Evolutionary conservation across 2,888 invertebrate genomes (phyloP).

Genomic region (Uloborus plumipes): DNA sequence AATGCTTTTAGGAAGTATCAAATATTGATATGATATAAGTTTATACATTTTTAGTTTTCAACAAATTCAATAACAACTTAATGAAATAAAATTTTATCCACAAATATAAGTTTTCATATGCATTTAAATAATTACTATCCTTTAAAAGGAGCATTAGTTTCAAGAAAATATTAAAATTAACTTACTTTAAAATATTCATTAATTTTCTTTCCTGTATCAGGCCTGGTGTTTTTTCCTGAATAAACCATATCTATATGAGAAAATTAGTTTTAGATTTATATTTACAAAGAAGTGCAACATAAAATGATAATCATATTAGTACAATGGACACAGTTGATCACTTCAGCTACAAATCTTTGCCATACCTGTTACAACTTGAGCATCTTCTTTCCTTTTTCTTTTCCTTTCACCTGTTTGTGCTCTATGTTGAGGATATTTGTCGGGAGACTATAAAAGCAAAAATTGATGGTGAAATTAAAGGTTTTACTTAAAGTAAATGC

Average conservation of each 20-base stretch:
- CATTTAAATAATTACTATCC: neutral
- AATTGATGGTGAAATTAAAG: neutral
- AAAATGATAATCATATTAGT: too few species aligned
- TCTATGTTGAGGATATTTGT: constrained; percentile 58
- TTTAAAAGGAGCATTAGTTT: neutral
- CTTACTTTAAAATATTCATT: constrained; percentile 83
- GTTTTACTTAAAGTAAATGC: neutral
- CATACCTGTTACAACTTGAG: constrained; percentile 24
- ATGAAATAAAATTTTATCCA: too few species aligned
- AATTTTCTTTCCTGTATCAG: constrained; percentile 85
- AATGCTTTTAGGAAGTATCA: too few species aligned
- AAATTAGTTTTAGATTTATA: neutral
- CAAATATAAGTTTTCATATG: neutral
- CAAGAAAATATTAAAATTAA: neutral
- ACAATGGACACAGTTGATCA: too few species aligned
- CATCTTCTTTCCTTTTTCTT: constrained; percentile 60
- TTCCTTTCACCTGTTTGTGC: constrained; percentile 46
- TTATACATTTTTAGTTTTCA: too few species aligned
- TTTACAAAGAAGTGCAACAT: neutral
- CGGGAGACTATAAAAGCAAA: constrained; percentile 47
- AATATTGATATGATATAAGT: too few species aligned
- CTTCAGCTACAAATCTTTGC: too few species aligned
- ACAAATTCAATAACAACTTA: too few species aligned
- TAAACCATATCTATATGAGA: constrained; percentile 42
- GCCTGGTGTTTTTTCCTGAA: constrained; percentile 67